phyloP scores from a whole-genome alignment of 1,140 invertebrate species.

The Drosophila rhopaloa region DNA sequence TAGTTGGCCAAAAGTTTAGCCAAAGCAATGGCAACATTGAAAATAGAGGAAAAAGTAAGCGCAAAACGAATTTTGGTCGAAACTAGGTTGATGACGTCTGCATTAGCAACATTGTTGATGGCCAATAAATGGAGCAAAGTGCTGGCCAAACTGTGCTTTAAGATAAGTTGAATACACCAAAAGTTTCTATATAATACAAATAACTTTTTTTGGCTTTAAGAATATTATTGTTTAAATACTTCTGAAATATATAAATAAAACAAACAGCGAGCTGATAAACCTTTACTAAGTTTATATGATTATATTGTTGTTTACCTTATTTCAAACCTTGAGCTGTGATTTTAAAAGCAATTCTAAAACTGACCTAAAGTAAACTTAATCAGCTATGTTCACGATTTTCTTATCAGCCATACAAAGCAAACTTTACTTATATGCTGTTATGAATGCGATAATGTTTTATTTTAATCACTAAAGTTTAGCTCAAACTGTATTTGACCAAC shows the following conservation, averaged over 20 bases:
- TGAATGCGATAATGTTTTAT: background rate
- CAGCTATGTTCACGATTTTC: background rate
- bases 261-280: too few species aligned
- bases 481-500: background rate
- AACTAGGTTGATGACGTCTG: constrained; percentile 20
- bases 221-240: background rate
- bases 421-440: background rate
- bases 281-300: too few species aligned
- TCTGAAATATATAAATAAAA: too few species aligned
- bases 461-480: constrained; percentile 9
- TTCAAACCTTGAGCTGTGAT: background rate
- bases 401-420: constrained; percentile 3
- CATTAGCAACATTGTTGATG: constrained; percentile 34
- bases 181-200: background rate
- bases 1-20: constrained; percentile 32
- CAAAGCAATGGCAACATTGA: constrained; percentile 20
- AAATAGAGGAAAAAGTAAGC: constrained; percentile 9
- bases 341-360: background rate
- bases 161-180: constrained; percentile 5
- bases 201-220: background rate
- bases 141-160: constrained; percentile 30
- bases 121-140: constrained; percentile 39
- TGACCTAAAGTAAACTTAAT: constrained; percentile 12
- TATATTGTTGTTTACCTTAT: too few species aligned
- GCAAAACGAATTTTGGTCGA: constrained; percentile 31